Base-by-base conservation (phyloP, 2,113 vertebrate genomes). In the Solea solea region DNA sequence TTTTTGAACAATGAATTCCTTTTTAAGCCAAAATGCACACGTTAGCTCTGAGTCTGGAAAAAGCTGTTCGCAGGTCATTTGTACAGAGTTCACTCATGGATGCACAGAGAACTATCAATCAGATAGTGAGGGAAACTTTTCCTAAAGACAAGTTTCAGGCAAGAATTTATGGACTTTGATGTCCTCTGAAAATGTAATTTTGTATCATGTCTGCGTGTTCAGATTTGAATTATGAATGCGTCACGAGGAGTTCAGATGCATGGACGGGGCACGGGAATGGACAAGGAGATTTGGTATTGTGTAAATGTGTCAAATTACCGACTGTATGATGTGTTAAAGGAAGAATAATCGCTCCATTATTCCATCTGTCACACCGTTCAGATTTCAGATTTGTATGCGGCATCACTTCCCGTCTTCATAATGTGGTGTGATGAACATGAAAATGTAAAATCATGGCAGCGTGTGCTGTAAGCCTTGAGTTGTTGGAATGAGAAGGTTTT, bases 311-410 rank as follows among this genome's bases (percentile, higher is more conserved):
- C 72, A 66, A 63, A 70, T 52, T 42, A 72, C 27, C 3, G 16
- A 28, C 60, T 34, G 44, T 48, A 11, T 55, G 64, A 54, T 9
- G 52, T 4, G 15, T 75, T 69, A 73, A 57, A 78, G 41, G 71
- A 74, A 63, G 80, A 80, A 28, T 69, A 77, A 86, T 86, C 13
- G 40, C 74, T 74, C 74, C 76, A 79, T 85, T 79, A 80, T 77
- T 72, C 52, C 34, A 7, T 59, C 73, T 58, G 64, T 81, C 67
- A 69, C 77, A 77, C 65, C 53, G 62, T 67, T 82, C 65, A 53
- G 48, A 41, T 64, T 51, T 82, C 60, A 80, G 65, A 75, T 82
- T 77, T 77, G 75, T 75, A 64, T n/a, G 58, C 66, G 7, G 65
- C 67, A 44, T 70, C n/a, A 16, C 81, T 65, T 69, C 55, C 50